Evolutionary conservation across 2,888 invertebrate species (phyloP).

Genomic region (Thera obeliscata): DNA sequence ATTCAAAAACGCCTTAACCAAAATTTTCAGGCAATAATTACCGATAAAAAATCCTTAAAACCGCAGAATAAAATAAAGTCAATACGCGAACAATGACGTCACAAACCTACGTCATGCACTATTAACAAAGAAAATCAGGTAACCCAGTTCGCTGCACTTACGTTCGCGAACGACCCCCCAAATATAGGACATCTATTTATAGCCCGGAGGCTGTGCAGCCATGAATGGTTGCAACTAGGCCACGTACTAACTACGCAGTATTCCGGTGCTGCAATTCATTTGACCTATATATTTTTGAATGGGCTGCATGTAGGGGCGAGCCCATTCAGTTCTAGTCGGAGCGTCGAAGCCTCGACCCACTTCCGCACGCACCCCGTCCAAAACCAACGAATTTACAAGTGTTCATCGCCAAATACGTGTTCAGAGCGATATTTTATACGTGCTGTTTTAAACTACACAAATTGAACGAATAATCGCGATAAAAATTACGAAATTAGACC

Average conservation of each 20-base stretch:
- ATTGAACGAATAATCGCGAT: conserved; percentile 15
- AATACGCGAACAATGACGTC: conserved; percentile 60
- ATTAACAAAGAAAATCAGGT: conserved; percentile 81
- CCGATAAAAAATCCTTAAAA: conserved; percentile 12
- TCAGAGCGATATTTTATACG: conserved; percentile 14
- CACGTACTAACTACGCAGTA: conserved; percentile 51
- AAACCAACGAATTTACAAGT: conserved; percentile 31
- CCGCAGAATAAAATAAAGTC: conserved; percentile 20
- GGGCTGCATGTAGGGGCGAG: conserved; percentile 79
- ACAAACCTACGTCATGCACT: conserved; percentile 72
- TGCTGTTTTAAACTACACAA: conserved; percentile 10
- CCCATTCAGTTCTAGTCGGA: conserved; percentile 80
- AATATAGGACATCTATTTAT: conserved; percentile 82
- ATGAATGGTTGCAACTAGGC: conserved; percentile 78
- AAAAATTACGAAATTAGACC: conserved; percentile 26
- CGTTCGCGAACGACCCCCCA: conserved; percentile 80
- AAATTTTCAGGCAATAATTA: not conserved
- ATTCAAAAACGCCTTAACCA: conserved; percentile 1
- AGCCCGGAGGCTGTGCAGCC: conserved; percentile 68
- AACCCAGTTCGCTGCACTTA: conserved; percentile 79
- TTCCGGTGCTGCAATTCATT: conserved; percentile 69
- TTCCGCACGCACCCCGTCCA: conserved; percentile 52
- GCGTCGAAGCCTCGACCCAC: conserved; percentile 72
- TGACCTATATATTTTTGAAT: conserved; percentile 84
- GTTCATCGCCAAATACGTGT: conserved; percentile 13